Evolutionary conservation across 1,140 invertebrate species (phyloP).

Genomic region (Megathymus violae): DNA sequence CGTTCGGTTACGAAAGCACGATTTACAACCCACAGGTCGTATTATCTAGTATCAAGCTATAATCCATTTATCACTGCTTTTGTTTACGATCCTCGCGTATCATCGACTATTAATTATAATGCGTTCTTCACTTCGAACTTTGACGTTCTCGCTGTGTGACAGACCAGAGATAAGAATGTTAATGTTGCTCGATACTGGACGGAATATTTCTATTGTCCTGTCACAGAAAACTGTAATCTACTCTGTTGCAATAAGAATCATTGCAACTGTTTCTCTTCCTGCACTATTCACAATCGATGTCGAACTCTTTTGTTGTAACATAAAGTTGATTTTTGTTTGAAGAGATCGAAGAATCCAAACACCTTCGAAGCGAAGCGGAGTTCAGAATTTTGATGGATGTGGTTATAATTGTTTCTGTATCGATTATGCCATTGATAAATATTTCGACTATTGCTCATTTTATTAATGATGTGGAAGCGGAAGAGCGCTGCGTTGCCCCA

Average conservation of each 20-base stretch:
- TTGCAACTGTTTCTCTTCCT: slow-evolving; percentile 31
- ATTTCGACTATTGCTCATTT: slow-evolving; percentile 83
- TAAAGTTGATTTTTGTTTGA: slow-evolving; percentile 17
- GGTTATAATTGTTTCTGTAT: slow-evolving; percentile 84
- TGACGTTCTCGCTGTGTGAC: slow-evolving; percentile 81
- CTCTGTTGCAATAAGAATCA: slow-evolving; percentile 45
- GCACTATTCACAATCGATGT: slow-evolving; percentile 36
- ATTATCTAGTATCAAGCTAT: slow-evolving; percentile 79
- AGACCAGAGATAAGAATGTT: slow-evolving; percentile 81
- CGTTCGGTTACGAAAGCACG: slow-evolving; percentile 69
- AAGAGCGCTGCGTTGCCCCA: slow-evolving; percentile 73
- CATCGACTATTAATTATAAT: slow-evolving; percentile 83
- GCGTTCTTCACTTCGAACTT: slow-evolving; percentile 81
- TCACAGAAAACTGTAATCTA: slow-evolving; percentile 49
- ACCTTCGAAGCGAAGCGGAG: slow-evolving; percentile 56
- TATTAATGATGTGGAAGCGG: slow-evolving; percentile 82
- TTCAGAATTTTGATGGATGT: slow-evolving; percentile 82
- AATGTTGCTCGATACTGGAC: slow-evolving; percentile 75
- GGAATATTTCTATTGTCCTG: slow-evolving; percentile 46
- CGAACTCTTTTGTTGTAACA: slow-evolving; percentile 44
- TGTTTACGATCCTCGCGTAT: slow-evolving; percentile 81
- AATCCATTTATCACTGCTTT: slow-evolving; percentile 83
- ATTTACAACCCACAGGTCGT: slow-evolving; percentile 74
- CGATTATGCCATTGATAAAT: slow-evolving; percentile 84
- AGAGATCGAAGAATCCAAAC: slow-evolving; percentile 50